Conservation (phyloP, 2,113 vertebrate species). For the Platysteira castanea region DNA sequence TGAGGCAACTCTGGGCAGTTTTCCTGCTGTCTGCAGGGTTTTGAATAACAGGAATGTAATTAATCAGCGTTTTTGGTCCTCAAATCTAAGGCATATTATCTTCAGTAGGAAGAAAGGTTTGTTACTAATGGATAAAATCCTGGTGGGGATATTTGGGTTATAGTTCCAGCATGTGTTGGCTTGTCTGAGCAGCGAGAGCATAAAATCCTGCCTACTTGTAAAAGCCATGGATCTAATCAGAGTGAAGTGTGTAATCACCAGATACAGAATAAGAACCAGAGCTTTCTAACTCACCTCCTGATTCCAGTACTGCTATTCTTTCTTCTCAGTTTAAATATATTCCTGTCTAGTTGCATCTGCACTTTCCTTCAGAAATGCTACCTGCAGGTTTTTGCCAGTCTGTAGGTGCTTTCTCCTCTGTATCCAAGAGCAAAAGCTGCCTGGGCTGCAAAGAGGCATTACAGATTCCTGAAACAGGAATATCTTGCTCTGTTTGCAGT, state of each 20-base stretch:
- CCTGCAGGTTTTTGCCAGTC: not conserved
- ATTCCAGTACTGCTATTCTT: not conserved
- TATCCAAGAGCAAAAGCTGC: not conserved
- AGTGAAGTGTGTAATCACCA: not conserved
- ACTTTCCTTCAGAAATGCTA: not conserved
- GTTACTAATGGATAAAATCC: not conserved
- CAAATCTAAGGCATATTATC: not conserved
- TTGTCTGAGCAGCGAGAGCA: not conserved
- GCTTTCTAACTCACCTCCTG: not conserved
- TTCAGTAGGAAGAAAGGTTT: not conserved
- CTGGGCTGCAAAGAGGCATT: not conserved
- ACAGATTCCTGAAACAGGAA: not conserved
- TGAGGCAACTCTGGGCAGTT: not conserved
- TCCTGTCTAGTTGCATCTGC: not conserved
- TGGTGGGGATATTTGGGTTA: not conserved
- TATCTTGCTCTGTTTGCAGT: slow-evolving; percentile 16
- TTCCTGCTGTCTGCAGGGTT: not conserved
- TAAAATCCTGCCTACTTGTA: not conserved
- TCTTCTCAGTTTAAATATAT: not conserved
- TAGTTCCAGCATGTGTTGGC: not conserved
- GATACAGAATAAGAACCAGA: not conserved
- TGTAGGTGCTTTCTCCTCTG: not conserved
- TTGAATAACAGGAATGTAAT: slow-evolving; percentile 3
- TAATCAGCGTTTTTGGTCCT: not conserved
- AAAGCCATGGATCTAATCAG: not conserved